Conservation (phyloP, 2,888 invertebrate species). For the Belgica antarctica region DNA sequence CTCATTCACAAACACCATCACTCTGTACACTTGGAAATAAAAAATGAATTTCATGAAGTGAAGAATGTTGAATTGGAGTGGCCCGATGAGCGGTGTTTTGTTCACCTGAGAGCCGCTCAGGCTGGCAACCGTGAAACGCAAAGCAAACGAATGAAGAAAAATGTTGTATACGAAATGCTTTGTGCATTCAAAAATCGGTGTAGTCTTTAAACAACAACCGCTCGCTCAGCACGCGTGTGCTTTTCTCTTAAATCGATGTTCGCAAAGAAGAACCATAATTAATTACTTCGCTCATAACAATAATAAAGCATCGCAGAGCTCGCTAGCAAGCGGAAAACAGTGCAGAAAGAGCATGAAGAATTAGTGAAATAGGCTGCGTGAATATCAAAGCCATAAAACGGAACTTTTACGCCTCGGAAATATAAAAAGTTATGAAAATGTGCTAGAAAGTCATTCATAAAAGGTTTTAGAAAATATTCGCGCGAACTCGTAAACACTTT, state of each 20-base stretch:
- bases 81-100: neutral
- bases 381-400: conserved; percentile 22
- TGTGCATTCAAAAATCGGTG: conserved; percentile 38
- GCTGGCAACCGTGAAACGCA: neutral
- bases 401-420: neutral
- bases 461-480: neutral
- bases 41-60: neutral
- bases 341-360: conserved; percentile 19
- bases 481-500: neutral
- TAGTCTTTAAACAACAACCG: conserved; percentile 39
- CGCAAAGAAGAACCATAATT: neutral
- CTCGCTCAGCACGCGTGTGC: conserved; percentile 36
- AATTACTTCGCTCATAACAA: conserved; percentile 16
- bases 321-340: neutral
- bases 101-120: neutral
- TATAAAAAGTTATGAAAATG: too few relatives aligned
- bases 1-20: conserved; percentile 14
- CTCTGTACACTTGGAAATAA: neutral
- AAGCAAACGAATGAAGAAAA: conserved; percentile 28
- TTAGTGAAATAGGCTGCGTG: neutral
- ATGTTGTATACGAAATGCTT: conserved; percentile 32
- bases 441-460: conserved; percentile 13
- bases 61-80: neutral
- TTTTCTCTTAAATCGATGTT: conserved; percentile 9
- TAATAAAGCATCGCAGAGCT: conserved; percentile 5